Base-by-base conservation (phyloP, 1,140 invertebrate species). In the Agraylea sexmaculata region DNA sequence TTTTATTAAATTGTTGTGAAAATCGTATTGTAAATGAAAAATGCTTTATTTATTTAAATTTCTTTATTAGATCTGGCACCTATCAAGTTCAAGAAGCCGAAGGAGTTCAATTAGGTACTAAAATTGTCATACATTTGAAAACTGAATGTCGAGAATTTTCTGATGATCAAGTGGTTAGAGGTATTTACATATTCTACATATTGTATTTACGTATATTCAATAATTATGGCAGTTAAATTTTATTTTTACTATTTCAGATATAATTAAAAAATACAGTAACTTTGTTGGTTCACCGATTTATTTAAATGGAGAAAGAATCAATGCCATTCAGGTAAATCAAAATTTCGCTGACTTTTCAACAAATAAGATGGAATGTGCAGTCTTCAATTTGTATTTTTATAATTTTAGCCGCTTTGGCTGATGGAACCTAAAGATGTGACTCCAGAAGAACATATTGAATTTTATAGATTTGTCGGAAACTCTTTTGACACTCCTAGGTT, bases 251-350 rank as follows among this genome's bases (percentile, higher is more conserved):
- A 55, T 68, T 68, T 13, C 58, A 84, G 83, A 73, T 45, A 80
- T 97, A 23, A 86, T 97, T 27, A 83, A 89, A 52, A 96, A 95
- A 57, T 97, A 97, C 65, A 96, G 91, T 57, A 96, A 95, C 60
- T 97, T 97, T 61, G 86, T 97, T 31, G 84, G 88, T 4, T 87
- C 83, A 54, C 88, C 92, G 1, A 92, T 98, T 53, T 82, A 75
- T 53, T 60, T 97, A 2, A 96, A 97, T 70, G 86, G 86, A 22
- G 80, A 85, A 53, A 78, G 77, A 62, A 74, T 78, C 1, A 95
- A 94, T 60, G 77, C 77, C 21, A 77, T 92, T 21, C 80, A 84
- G 75, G 82, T 82, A 59, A 52, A 45, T 50, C 37, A 25, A 8
- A 25, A 7, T 12, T 8, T 36, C 10, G 19, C 19, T 36, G 13